These are phyloP conservation scores for Uloborus plumipes DNA, from an alignment of 2,888 invertebrate species.

Conservation along the genomic window DNA sequence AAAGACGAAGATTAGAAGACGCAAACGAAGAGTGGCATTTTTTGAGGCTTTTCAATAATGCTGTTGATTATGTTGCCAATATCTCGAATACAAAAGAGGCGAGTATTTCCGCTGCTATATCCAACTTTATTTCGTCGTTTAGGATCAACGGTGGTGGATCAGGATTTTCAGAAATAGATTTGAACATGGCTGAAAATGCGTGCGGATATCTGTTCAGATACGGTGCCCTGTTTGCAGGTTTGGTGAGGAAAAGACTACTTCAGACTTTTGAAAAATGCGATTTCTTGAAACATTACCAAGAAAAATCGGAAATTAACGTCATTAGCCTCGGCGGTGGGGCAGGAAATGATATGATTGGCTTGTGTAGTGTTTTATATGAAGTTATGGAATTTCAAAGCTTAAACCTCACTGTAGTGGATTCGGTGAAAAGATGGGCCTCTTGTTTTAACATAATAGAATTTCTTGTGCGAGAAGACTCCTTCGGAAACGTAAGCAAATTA, in stretches of 20 bases:
- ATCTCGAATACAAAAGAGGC: background rate
- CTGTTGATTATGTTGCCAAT: background rate
- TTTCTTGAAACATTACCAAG: background rate
- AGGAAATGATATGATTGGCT: conserved; percentile 11
- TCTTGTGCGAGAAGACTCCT: background rate
- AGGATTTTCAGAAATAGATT: background rate
- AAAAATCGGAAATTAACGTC: background rate
- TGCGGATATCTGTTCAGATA: conserved; percentile 17
- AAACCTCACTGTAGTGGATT: conserved; percentile 12
- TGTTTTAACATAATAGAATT: background rate
- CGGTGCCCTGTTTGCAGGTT: conserved; percentile 1
- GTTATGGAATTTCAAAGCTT: background rate
- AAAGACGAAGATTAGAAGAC: too few relatives aligned
- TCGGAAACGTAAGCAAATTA: conserved; percentile 10
- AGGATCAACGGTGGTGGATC: background rate
- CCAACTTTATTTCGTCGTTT: background rate
- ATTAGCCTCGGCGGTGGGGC: conserved; percentile 17
- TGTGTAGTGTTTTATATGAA: conserved; percentile 12
- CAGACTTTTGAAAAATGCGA: background rate
- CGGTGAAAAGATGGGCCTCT: background rate
- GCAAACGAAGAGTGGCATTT: background rate
- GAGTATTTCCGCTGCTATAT: background rate
- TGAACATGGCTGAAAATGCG: background rate
- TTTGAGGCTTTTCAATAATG: background rate
- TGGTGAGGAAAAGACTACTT: background rate